phyloP scores from a whole-genome alignment of 2,797 vertebrate genomes.

The Peromyscus attwateri region DNA sequence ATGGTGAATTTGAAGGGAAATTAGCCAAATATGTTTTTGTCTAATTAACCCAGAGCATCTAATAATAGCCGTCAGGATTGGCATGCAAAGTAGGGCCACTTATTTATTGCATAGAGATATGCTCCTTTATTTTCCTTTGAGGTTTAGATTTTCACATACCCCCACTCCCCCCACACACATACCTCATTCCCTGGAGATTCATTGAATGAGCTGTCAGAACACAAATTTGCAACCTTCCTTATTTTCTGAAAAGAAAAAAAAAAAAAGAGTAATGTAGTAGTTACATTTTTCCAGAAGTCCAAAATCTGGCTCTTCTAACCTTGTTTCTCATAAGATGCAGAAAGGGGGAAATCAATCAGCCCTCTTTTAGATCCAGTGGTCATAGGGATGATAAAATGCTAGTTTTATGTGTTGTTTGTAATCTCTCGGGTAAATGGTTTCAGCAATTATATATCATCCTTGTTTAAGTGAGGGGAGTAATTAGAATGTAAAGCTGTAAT shows the following conservation, averaged over 20 bases:
- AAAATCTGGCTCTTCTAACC: conserved; percentile 67
- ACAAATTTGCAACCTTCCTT: conserved; percentile 76
- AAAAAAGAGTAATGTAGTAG: conserved; percentile 17
- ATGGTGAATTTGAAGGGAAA: conserved; percentile 83
- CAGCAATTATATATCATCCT: conserved; percentile 64
- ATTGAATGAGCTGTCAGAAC: conserved; percentile 82
- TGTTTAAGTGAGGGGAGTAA: conserved; percentile 69
- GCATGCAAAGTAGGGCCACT: conserved; percentile 61
- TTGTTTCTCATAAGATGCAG: conserved; percentile 77
- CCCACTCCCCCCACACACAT: conserved; percentile 54
- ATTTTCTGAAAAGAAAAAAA: conserved; percentile 64
- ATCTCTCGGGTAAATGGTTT: conserved; percentile 64
- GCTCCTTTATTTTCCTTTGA: conserved; percentile 75
- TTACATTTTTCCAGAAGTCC: conserved; percentile 65
- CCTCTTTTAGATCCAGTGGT: conserved; percentile 32
- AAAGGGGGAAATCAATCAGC: conserved; percentile 69
- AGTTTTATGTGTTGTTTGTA: conserved; percentile 65
- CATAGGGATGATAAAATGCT: conserved; percentile 66
- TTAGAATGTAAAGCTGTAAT: conserved; percentile 59
- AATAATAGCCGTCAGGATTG: conserved; percentile 75
- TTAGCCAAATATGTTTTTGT: conserved; percentile 82
- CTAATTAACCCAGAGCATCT: conserved; percentile 74
- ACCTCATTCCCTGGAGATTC: conserved; percentile 79
- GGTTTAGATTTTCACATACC: conserved; percentile 78
- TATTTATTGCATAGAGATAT: conserved; percentile 72